Percentiles rank a stretch among this genome's conserved stretches.
Conservation (phyloP, 1,140 invertebrate species). For the Hycleus cichorii region DNA sequence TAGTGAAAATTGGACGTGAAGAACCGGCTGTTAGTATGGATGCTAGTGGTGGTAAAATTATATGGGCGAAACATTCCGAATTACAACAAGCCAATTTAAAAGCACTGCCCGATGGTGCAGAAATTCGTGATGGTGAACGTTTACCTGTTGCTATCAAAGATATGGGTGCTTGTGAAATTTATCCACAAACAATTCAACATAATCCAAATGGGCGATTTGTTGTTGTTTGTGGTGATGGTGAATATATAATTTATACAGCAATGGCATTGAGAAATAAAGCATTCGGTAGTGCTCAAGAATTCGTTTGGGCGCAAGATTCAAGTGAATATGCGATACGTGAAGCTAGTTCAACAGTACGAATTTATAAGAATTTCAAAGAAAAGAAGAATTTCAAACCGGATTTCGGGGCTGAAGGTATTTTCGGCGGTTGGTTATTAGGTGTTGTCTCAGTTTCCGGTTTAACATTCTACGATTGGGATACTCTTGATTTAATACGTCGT, state of each 20-base stretch:
- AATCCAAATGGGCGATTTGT: conserved; percentile 99
- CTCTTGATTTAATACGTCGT: conserved; percentile 80
- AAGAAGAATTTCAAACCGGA: conserved; percentile 92
- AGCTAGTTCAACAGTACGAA: conserved; percentile 77
- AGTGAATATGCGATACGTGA: conserved; percentile 93
- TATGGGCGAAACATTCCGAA: conserved; percentile 97
- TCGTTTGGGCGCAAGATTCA: conserved; percentile 97
- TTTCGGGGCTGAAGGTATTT: conserved; percentile 95
- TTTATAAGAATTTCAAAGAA: conserved; percentile 99
- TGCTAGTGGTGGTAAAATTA: conserved; percentile 92
- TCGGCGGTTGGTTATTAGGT: conserved; percentile 90
- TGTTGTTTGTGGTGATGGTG: conserved; percentile 98
- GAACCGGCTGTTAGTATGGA: conserved; percentile 99
- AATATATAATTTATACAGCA: conserved; percentile 99
- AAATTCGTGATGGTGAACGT: conserved; percentile 86
- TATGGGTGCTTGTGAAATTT: conserved; percentile 99
- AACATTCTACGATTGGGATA: conserved; percentile 97
- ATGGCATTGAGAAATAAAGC: conserved; percentile 98
- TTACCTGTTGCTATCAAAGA: conserved; percentile 92
- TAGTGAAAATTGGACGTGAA: conserved; percentile 95
- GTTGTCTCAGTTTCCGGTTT: conserved; percentile 90
- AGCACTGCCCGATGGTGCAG: conserved; percentile 64
- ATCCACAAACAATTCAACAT: conserved; percentile 96
- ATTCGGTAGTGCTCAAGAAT: conserved; percentile 96
- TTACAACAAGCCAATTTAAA: conserved; percentile 97